phyloP scores from a whole-genome alignment of 1,140 invertebrate species.

The Drosophila santomea region DNA sequence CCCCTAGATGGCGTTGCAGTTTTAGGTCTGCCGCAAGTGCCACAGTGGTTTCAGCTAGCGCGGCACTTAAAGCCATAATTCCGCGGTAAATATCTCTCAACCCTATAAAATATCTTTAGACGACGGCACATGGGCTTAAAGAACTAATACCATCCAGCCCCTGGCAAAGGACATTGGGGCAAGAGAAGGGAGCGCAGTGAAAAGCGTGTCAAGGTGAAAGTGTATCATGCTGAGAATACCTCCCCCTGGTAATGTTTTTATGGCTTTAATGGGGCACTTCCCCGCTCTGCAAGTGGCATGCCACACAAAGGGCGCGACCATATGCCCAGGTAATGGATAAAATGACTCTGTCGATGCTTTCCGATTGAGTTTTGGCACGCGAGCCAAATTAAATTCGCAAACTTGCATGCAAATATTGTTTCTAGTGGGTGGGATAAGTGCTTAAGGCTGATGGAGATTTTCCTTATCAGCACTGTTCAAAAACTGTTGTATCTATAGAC shows the following conservation, averaged over 20 bases:
- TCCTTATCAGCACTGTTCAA: too few relatives aligned
- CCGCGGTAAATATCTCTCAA: constrained; percentile 27
- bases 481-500: too few relatives aligned
- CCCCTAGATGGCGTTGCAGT: too few relatives aligned
- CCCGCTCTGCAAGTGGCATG: constrained; percentile 3
- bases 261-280: constrained; percentile 22
- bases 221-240: constrained; percentile 24
- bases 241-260: constrained; percentile 36
- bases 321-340: constrained; percentile 13
- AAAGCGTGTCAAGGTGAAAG: constrained; percentile 63
- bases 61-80: constrained; percentile 41
- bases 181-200: not conserved
- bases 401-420: constrained; percentile 50
- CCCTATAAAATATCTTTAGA: constrained; percentile 47
- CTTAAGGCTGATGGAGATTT: too few relatives aligned
- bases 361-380: constrained; percentile 50
- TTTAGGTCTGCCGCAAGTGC: too few relatives aligned
- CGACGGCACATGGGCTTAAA: constrained; percentile 49
- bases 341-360: constrained; percentile 2
- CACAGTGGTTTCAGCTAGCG: constrained; percentile 45
- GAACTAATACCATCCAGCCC: constrained; percentile 38
- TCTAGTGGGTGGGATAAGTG: not conserved
- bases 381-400: constrained; percentile 38
- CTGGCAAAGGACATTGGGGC: constrained; percentile 52
- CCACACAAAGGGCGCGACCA: constrained; percentile 29